Evolutionary conservation across 2,113 vertebrate species (phyloP), one percentile per base, ranked within the genome.

Genomic region (Arvicanthis niloticus): DNA sequence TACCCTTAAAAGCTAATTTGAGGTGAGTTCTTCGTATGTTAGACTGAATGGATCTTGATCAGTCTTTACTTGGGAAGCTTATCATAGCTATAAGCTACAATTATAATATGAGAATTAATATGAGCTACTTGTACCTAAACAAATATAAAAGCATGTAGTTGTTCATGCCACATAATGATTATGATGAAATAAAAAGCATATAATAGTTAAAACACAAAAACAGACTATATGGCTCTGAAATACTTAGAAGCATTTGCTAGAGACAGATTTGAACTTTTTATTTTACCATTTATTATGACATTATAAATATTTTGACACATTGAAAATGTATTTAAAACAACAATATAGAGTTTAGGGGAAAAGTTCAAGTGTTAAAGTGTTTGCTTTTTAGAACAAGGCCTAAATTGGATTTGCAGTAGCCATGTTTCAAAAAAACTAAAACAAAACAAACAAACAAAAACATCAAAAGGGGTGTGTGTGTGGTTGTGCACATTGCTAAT

Each of bases 101-200:
- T 89, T 89, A 51, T 45, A 56, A 87, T 56, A 94, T n/a, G 17
- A 73, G 60, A 84, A 73, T 51, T 1, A 81, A 67, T 91, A 22
- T 53, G 3, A 31, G 45, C 34, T 26, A 75, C 0, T 21, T 94
- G 45, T 16, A 58, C 0, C 77, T 84, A 92, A 29, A 84, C n/a
- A 34, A 40, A 76, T 24, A 2, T 34, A 1, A 73, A 34, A 65
- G 31, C 45, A 16, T 53, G 29, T 62, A 9, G 70, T 1, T 40
- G 0, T 40, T 31, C 29, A 56, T 56, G 0, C 67, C 56, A 78
- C 34, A 84, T 88, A 82, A 48, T 77, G 53, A 78, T 51, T 94
- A 34, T 45, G 3, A 34, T 45, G 3, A 78, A 76, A 87, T 7
- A 76, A 72, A 75, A 70, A 1, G 40, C 0, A 84, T 42, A n/a